These are phyloP conservation scores for Trachymyrmex cornetzi DNA, from an alignment of 1,140 invertebrate genomes.

Conservation along the genomic window DNA sequence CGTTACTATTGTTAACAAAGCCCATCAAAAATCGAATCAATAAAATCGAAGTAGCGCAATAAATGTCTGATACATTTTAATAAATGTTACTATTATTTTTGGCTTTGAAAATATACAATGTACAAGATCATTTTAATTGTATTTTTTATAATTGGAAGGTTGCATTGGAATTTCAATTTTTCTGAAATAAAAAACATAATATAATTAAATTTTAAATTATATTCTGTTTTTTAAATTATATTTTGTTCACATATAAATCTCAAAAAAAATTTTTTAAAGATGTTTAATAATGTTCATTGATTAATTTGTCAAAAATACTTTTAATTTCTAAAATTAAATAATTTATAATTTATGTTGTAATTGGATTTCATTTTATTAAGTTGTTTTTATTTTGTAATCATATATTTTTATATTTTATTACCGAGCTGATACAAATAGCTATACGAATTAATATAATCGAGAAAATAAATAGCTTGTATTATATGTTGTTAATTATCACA, in stretches of 20 bases:
- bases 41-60: slow-evolving; percentile 17
- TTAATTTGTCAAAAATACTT: not conserved
- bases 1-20: slow-evolving; percentile 12
- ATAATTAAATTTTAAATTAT: not conserved
- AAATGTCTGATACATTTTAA: not conserved
- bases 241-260: not conserved
- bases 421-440: not conserved
- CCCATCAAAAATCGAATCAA: slow-evolving; percentile 28
- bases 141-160: not conserved
- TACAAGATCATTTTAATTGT: not conserved
- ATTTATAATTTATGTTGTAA: not conserved
- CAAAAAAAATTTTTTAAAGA: not conserved
- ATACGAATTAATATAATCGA: not conserved
- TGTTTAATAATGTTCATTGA: not conserved
- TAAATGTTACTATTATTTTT: not conserved
- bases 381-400: not conserved
- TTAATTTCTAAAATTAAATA: slow-evolving; percentile 4
- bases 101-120: not conserved
- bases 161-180: not conserved
- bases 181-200: not conserved
- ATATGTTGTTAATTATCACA: not conserved
- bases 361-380: not conserved
- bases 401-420: not conserved
- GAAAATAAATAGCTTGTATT: not conserved
- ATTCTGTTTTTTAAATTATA: not conserved